Conservation (phyloP, 2,797 vertebrate genomes). For the Poeciliopsis infans region DNA sequence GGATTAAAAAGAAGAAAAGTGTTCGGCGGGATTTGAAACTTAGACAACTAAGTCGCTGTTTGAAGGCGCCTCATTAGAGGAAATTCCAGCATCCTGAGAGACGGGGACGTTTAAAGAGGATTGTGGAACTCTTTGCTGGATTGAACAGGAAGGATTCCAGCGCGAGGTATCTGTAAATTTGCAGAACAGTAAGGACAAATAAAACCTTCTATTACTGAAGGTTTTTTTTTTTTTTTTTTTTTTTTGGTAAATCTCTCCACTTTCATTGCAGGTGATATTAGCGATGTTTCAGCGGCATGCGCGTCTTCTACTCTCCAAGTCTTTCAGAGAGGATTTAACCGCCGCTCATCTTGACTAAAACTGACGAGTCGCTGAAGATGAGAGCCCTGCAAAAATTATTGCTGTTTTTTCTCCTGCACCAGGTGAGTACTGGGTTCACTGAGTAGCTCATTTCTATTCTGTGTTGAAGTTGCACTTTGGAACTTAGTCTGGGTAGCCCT, state of each 20-base stretch:
- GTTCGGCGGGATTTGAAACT: slow-evolving; percentile 44
- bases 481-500: background rate
- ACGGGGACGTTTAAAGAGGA: slow-evolving; percentile 41
- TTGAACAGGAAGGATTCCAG: slow-evolving; percentile 44
- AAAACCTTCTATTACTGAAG: background rate
- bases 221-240: background rate
- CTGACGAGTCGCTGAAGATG: slow-evolving; percentile 73
- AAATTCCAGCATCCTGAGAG: slow-evolving; percentile 29
- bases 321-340: slow-evolving; percentile 72
- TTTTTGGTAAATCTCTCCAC: background rate
- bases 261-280: slow-evolving; percentile 57
- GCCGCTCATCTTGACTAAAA: slow-evolving; percentile 65
- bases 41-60: slow-evolving; percentile 24
- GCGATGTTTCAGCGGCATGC: slow-evolving; percentile 61
- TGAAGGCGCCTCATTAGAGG: slow-evolving; percentile 19
- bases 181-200: slow-evolving; percentile 47
- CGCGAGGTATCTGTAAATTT: slow-evolving; percentile 49
- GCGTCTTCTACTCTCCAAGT: slow-evolving; percentile 61
- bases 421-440: slow-evolving; percentile 69
- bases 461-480: background rate
- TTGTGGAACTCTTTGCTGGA: slow-evolving; percentile 56
- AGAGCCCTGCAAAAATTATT: slow-evolving; percentile 71
- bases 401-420: slow-evolving; percentile 74
- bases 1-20: slow-evolving; percentile 23
- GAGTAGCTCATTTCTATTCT: background rate